Percentiles rank a stretch among this genome's conserved stretches.
Evolutionary conservation across 1,140 invertebrate species (phyloP).

Genomic region (Lethocerus indicus): DNA sequence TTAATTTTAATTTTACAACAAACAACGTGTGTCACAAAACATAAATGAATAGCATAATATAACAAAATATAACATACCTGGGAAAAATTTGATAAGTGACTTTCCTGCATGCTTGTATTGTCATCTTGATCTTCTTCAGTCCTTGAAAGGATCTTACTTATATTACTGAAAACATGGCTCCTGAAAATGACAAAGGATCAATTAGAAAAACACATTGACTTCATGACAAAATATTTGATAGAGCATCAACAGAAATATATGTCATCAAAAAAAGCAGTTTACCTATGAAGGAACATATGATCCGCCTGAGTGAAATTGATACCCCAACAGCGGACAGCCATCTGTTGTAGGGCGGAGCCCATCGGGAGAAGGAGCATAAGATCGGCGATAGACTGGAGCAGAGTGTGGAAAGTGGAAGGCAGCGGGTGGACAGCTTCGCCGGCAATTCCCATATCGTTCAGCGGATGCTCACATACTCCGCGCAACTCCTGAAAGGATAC

Average conservation of each 20-base stretch:
- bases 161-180: constrained; percentile 88
- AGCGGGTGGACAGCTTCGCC: constrained; percentile 63
- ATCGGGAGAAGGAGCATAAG: constrained; percentile 78
- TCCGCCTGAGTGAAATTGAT: constrained; percentile 74
- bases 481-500: constrained; percentile 27
- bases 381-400: constrained; percentile 82
- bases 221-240: background rate
- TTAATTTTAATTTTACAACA: too few species aligned
- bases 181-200: constrained; percentile 22
- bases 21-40: too few species aligned
- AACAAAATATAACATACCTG: constrained; percentile 18
- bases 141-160: constrained; percentile 87
- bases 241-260: background rate
- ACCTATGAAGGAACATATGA: constrained; percentile 83
- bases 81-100: constrained; percentile 30
- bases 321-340: constrained; percentile 86
- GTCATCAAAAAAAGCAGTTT: background rate
- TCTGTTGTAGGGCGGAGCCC: constrained; percentile 73
- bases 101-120: constrained; percentile 38
- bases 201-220: background rate
- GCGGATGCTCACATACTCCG: constrained; percentile 59
- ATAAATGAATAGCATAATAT: too few species aligned
- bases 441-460: constrained; percentile 61
- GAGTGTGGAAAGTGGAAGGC: constrained; percentile 65
- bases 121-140: constrained; percentile 64